These are phyloP conservation scores for Zhuqinia jingwanae DNA, from an alignment of 2,888 invertebrate species.

Conservation along the genomic window DNA sequence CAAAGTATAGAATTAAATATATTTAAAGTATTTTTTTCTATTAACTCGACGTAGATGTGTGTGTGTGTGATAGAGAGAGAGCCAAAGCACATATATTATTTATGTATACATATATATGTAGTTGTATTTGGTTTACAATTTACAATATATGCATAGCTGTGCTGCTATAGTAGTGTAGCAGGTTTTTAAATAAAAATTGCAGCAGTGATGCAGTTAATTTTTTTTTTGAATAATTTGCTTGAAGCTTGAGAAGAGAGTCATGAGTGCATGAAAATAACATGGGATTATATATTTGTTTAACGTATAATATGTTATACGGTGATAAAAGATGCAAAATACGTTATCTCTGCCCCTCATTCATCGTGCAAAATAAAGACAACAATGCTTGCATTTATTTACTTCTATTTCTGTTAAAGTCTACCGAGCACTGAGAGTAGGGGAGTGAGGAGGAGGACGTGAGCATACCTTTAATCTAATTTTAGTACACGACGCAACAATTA, in stretches of 20 bases:
- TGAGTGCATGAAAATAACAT: constrained; percentile 58
- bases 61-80: constrained; percentile 4
- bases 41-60: background rate
- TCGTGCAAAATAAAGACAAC: constrained; percentile 1
- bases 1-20: background rate
- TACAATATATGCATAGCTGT: background rate
- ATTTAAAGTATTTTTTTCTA: constrained; percentile 1
- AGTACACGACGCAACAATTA: background rate
- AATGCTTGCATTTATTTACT: no score
- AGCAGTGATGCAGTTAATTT: constrained; percentile 36
- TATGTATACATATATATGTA: background rate
- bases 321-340: background rate
- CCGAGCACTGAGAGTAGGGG: background rate
- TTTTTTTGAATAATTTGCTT: background rate
- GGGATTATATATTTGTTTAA: background rate
- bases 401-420: background rate
- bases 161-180: background rate
- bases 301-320: background rate
- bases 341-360: background rate
- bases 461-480: background rate
- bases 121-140: no score
- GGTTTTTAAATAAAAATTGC: constrained; percentile 24
- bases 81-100: background rate
- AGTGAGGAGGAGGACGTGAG: constrained; percentile 35
- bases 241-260: constrained; percentile 35